These are phyloP conservation scores for Poeciliopsis infans DNA, from an alignment of 2,797 vertebrate genomes.

Conservation along the genomic window DNA sequence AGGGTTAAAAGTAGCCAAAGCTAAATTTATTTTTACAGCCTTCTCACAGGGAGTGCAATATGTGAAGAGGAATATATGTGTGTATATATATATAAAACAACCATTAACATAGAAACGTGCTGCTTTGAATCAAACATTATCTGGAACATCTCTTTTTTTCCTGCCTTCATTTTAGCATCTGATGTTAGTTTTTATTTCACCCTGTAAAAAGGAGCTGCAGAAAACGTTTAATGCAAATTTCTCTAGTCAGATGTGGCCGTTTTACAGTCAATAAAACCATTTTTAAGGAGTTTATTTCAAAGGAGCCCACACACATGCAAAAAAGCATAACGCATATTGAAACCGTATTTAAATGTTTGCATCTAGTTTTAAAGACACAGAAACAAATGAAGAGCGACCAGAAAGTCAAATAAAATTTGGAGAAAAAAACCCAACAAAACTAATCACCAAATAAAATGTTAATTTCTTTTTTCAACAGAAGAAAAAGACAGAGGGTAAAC, in stretches of 20 bases:
- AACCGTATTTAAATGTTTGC: background rate
- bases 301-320: slow-evolving; percentile 17
- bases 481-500: slow-evolving; percentile 79
- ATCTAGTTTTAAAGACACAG: background rate
- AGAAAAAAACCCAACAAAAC: background rate
- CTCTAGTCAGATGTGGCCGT: slow-evolving; percentile 31
- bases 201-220: slow-evolving; percentile 8
- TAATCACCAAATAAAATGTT: background rate
- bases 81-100: background rate
- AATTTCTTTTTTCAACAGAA: background rate
- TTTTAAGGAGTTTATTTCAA: slow-evolving; percentile 22
- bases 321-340: background rate
- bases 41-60: background rate
- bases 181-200: slow-evolving; percentile 23
- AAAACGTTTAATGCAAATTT: slow-evolving; percentile 17
- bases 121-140: background rate
- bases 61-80: background rate
- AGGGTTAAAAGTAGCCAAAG: background rate
- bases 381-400: background rate
- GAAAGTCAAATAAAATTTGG: background rate
- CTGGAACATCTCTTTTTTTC: slow-evolving; percentile 5
- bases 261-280: slow-evolving; percentile 26
- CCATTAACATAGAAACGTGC: slow-evolving; percentile 9
- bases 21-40: background rate
- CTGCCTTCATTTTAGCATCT: slow-evolving; percentile 19